Base-by-base conservation (phyloP, 1,140 invertebrate genomes). In the Dendrolimus kikuchii region DNA sequence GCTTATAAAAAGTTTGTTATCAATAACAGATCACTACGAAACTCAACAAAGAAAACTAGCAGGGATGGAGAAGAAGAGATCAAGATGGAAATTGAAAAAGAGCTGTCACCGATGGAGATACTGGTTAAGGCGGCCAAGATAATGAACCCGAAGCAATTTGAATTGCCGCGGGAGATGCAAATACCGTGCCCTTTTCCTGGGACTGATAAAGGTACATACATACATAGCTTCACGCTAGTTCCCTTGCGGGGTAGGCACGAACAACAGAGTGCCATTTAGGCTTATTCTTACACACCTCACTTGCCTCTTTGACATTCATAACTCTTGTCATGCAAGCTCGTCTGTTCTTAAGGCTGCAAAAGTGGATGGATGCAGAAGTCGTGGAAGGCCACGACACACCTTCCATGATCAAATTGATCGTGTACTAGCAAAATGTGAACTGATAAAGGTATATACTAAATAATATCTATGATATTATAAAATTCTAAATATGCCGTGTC, bases 111-210 rank as follows among this genome's bases (percentile, higher is more conserved):
- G 2, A 88, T 98, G 67, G 91, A 94, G 62, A 88, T 93, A 36
- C 78, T 98, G 6, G 92, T 95, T 45, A 89, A 93, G 66, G 95
- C 94, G 7, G 95, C 95, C 1, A 92, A 91, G 55, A 80, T 93
- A 52, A 90, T 95, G 77, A 98, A 98, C 88, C 96, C 96, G 5
- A 91, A 91, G 64, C 95, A 98, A 82, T 98, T 97, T 87, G 92
- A 95, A 71, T 79, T 98, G 55, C 95, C 96, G 0, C 88, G 91
- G 56, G 94, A 96, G 66, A 90, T 96, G 75, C 90, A 90, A 54
- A 88, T 95, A 56, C 92, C 93, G 54, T 92, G 92, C 49, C 89
- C 91, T 48, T 94, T 98, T 74, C 96, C 96, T 54, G 96, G 96
- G 57, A 92, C 90, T 46, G 93, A 94, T 60, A 94, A 93, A 88